Evolutionary conservation across 2,113 vertebrate genomes (phyloP).

Genomic region (Myodes glareolus): DNA sequence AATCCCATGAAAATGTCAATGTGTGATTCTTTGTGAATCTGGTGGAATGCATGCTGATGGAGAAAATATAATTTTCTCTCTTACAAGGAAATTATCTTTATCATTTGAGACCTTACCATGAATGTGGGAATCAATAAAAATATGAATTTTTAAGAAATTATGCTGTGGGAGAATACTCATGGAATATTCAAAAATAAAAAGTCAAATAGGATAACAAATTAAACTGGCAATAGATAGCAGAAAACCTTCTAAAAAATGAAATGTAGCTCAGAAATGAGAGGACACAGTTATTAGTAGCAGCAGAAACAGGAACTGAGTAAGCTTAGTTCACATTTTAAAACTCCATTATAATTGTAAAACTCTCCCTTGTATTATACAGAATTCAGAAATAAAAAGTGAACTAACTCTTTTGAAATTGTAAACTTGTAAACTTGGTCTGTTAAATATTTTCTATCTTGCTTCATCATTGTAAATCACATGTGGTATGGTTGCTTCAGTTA

Average conservation of each 20-base stretch:
- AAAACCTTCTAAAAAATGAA: background rate
- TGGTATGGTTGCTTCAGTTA: background rate
- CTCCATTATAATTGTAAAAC: background rate
- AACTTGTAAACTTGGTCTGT: background rate
- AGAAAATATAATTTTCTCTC: background rate
- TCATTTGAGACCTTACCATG: conserved; percentile 7
- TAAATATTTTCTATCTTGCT: background rate
- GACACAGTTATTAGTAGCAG: background rate
- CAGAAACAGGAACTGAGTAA: conserved; percentile 30
- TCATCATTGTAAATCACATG: background rate
- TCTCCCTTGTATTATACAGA: background rate
- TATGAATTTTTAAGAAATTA: background rate
- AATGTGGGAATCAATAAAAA: background rate
- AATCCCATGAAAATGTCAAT: background rate
- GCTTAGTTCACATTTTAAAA: background rate
- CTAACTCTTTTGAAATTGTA: background rate
- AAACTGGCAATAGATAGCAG: background rate
- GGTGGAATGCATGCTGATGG: accelerated
- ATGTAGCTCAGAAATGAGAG: background rate
- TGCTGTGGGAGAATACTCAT: conserved; percentile 3
- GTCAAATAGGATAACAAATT: conserved; percentile 17
- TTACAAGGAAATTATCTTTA: background rate
- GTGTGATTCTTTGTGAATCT: background rate
- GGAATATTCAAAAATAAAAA: conserved; percentile 25
- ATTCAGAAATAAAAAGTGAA: background rate